These are phyloP conservation scores for Limanda limanda DNA, from an alignment of 2,113 vertebrate species.

Conservation along the genomic window DNA sequence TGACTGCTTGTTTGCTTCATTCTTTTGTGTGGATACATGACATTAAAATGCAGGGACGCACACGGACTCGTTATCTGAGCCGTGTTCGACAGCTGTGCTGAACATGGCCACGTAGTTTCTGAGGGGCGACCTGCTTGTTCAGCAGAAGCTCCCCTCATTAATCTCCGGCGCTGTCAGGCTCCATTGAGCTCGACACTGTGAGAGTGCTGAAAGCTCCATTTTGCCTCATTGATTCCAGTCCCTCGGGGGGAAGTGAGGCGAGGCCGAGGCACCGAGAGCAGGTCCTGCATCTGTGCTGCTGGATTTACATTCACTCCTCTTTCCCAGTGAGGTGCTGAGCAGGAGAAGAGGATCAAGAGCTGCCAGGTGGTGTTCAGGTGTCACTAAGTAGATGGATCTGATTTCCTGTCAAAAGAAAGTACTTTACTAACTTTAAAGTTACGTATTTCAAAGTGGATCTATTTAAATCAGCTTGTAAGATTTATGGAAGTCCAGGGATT, in stretches of 20 bases:
- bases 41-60: background rate
- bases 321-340: too few species aligned
- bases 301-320: constrained; percentile 18
- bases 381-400: background rate
- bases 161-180: constrained; percentile 32
- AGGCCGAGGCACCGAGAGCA: background rate
- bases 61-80: background rate
- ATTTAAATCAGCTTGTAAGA: too few species aligned
- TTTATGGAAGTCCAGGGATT: too few species aligned
- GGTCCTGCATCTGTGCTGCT: constrained; percentile 10
- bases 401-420: background rate
- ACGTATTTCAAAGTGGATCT: too few species aligned
- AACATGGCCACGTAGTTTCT: constrained; percentile 15
- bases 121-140: constrained; percentile 31
- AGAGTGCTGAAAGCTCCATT: constrained; percentile 48
- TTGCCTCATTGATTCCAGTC: constrained; percentile 43
- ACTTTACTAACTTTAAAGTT: too few species aligned
- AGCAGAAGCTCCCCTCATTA: constrained; percentile 57
- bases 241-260: background rate
- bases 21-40: background rate
- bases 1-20: constrained; percentile 8
- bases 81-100: background rate
- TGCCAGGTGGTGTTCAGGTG: background rate
- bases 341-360: background rate
- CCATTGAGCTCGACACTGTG: constrained; percentile 19